Evolutionary conservation across 2,888 invertebrate species (phyloP), one percentile per base, ranked within the genome.

Genomic region (Nasonovia ribisnigri): DNA sequence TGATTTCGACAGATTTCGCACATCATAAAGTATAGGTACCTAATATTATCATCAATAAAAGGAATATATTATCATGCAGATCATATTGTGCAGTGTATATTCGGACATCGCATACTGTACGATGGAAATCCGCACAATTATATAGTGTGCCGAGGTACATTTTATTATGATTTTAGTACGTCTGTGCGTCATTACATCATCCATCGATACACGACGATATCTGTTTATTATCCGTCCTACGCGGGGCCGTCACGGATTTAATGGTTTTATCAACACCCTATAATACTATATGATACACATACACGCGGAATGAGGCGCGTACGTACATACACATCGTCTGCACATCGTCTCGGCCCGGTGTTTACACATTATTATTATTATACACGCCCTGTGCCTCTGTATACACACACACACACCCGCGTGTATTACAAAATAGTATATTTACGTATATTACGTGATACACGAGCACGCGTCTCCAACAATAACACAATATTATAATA

Each of bases 321-420:
- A 84, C 20, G 20, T 29, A 84, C 16, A n/a, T 90, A 46, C 43
- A 84, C 36, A 36, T 36, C n/a, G 92, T 67, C 92, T 92, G 92
- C 92, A 51, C 67, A 92, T 67, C 87, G 67, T 87, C 92, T 88
- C 42, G n/a, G 92, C 87, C 92, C 87, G 92, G 87, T 92, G 92
- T 92, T 92, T 92, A 36, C 3, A 77, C 77, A 20, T 36, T 67
- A 67, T 13, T 60, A 67, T 67, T 67, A 36, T n/a, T 77, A 77
- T 36, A 20, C 8, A 20, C n/a, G 36, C 36, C 36, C 77, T 20
- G 77, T 77, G 36, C 77, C 77, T 88, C 92, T 48, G 67, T 54
- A 84, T 54, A 5, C n/a, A 1, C 46, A 42, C 84, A 42, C 48
- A 36, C 54, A 51, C 43, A 60, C 24, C 60, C 60, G 60, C 4